These are phyloP conservation scores for Gadopsis bispinosus DNA, from an alignment of 2,797 vertebrate genomes.

Conservation along the genomic window DNA sequence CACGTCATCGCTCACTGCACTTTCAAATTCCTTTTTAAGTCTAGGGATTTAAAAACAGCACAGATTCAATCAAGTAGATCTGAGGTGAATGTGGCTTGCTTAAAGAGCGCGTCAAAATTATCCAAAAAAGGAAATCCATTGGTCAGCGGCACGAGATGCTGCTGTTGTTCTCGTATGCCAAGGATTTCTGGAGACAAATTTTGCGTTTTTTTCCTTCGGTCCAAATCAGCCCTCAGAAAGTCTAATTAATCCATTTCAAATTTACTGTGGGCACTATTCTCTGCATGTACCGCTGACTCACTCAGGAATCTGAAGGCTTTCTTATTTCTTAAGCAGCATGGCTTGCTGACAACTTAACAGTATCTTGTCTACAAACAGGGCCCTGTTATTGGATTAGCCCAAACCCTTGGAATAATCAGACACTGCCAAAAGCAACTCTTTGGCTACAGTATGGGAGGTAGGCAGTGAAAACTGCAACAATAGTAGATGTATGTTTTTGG, in stretches of 20 bases:
- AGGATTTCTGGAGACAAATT: constrained; percentile 2
- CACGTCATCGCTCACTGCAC: not conserved
- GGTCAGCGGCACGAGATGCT: not conserved
- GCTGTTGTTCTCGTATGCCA: not conserved
- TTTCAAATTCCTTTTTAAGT: not conserved
- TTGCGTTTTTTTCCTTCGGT: not conserved
- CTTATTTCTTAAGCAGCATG: constrained; percentile 57
- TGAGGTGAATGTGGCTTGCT: not conserved
- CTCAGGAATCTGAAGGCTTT: constrained; percentile 52
- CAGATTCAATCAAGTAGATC: not conserved
- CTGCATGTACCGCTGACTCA: constrained; percentile 63
- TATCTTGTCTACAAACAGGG: constrained; percentile 58
- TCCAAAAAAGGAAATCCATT: not conserved
- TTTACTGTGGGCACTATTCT: constrained; percentile 44
- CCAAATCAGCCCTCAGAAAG: constrained; percentile 14
- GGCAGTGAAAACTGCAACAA: constrained; percentile 4
- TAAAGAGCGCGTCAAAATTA: not conserved
- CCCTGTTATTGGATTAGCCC: constrained; percentile 70
- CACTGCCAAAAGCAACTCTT: constrained; percentile 46
- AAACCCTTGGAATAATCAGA: constrained; percentile 55
- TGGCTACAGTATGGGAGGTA: constrained; percentile 17
- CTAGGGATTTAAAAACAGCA: constrained; percentile 10
- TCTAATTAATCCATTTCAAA: constrained; percentile 44
- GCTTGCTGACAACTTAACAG: constrained; percentile 68
- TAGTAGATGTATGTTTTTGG: constrained; percentile 10